These are phyloP conservation scores for Artibeus lituratus DNA, from an alignment of 2,797 vertebrate genomes.

Conservation along the genomic window DNA sequence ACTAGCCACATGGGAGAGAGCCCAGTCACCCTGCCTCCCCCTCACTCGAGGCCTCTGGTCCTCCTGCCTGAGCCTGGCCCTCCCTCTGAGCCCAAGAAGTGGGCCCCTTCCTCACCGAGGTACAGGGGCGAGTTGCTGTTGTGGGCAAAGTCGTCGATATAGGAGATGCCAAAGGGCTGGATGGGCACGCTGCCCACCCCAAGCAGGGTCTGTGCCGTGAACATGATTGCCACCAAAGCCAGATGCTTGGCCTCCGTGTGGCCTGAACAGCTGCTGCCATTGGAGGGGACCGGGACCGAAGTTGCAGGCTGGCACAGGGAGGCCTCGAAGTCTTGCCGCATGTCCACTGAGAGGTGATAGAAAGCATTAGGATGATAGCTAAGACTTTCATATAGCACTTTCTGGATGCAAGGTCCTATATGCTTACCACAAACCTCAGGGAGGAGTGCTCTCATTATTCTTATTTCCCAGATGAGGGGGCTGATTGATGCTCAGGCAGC, in stretches of 20 bases:
- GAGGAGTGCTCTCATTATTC: not conserved
- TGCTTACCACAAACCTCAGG: not conserved
- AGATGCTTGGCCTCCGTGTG: constrained; percentile 61
- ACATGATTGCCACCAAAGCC: constrained; percentile 86
- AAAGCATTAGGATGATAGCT: not conserved
- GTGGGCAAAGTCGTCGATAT: constrained; percentile 94
- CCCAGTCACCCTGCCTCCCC: too few species aligned
- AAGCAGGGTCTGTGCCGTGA: constrained; percentile 90
- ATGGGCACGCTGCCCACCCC: constrained; percentile 92
- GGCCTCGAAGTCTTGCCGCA: not conserved
- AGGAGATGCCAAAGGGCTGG: constrained; percentile 97
- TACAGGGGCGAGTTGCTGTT: constrained; percentile 93
- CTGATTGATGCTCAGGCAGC: not conserved
- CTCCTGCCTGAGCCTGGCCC: not conserved
- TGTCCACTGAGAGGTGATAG: constrained; percentile 11
- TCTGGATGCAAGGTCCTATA: not conserved
- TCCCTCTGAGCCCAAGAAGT: not conserved
- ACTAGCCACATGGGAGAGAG: not conserved
- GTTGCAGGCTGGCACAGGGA: constrained; percentile 68
- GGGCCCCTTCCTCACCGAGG: constrained; percentile 83
- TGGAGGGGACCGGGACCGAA: constrained; percentile 73
- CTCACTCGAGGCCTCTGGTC: not conserved
- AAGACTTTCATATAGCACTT: not conserved
- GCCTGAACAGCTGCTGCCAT: constrained; percentile 73
- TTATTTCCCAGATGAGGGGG: not conserved